Conservation (phyloP, 2,888 invertebrate species). For the Pyrrhia umbra region DNA sequence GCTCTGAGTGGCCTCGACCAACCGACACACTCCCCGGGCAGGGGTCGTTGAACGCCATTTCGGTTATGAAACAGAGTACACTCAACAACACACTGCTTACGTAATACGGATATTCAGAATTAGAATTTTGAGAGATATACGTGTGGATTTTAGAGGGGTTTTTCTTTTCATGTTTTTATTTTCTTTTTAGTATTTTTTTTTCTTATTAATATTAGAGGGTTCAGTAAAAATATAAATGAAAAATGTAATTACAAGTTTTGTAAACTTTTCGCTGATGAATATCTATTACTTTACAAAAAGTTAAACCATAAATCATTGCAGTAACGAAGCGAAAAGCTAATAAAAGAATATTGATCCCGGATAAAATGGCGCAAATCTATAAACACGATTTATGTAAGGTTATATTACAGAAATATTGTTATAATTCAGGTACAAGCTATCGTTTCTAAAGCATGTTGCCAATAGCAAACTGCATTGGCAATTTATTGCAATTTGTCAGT, state of each 20-base stretch:
- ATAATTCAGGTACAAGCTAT: constrained; percentile 34
- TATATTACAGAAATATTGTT: constrained; percentile 35
- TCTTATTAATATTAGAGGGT: too few species aligned
- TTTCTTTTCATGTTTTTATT: too few species aligned
- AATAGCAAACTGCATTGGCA: constrained; percentile 52
- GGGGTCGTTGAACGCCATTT: constrained; percentile 84
- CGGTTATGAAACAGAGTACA: constrained; percentile 78
- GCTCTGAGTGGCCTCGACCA: constrained; percentile 84
- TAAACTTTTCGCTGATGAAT: too few species aligned
- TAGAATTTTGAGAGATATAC: constrained; percentile 16
- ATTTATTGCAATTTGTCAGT: constrained; percentile 53
- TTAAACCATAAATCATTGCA: constrained; percentile 12
- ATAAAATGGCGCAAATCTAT: constrained; percentile 49
- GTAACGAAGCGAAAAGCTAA: constrained; percentile 26
- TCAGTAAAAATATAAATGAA: too few species aligned
- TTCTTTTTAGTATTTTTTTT: too few species aligned
- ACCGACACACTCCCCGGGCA: constrained; percentile 84
- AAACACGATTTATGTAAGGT: constrained; percentile 39
- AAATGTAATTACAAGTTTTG: too few species aligned
- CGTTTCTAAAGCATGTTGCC: constrained; percentile 56
- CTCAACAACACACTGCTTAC: constrained; percentile 53
- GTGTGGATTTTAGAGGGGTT: too few species aligned
- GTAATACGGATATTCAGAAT: constrained; percentile 41
- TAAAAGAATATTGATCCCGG: constrained; percentile 27
- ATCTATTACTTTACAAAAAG: too few species aligned